Evolutionary conservation across 2,797 vertebrate genomes (phyloP), one percentile per base, ranked within the genome.

Genomic region (Takifugu rubripes): DNA sequence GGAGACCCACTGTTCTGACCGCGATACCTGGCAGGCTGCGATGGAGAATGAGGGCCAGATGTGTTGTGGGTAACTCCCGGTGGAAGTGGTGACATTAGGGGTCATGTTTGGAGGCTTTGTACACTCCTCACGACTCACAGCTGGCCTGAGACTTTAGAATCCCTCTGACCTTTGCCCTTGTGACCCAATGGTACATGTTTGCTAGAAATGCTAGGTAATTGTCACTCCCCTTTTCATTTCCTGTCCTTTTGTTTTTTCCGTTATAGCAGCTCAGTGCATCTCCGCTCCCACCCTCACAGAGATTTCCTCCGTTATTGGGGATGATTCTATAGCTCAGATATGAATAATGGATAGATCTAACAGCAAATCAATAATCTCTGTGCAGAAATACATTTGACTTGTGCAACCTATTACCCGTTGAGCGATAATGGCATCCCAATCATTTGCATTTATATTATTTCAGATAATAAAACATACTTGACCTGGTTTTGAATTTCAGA

Each of bases 1-100:
- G 82, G 80, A 81, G 80, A 56, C 75, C 76, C 82, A 84, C 74
- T 87, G 82, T 87, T 85, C 77, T 72, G 69, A 17, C 61, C 45
- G 1, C 33, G 66, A 81, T 85, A 87, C 82, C 82, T 84, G 84
- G 52, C 74, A 78, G 68, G 52, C 74, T 79, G 68, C 70, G 72
- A 44, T 54, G 36, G 51, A 66, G 81, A 91, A 91, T 89, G 78
- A 88, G 83, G 75, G 74, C 87, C 89, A 91, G 88, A 91, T 92
- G 91, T 91, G 84, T 84, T 85, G 77, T 86, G 78, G 78, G 86
- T 81, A 84, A 75, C 77, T 79, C 81, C 72, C 33, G 53, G 66
- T 85, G 72, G 85, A 87, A 82, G 82, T 44, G 54, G 78, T 64
- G 81, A 83, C 78, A 86, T 25, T 17, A 44, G 67, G 78, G 89